A percentile compares a stretch with the other conserved stretches of the same genome.
Evolutionary conservation across 2,113 vertebrate species (phyloP).

Genomic region (Phaethon lepturus): DNA sequence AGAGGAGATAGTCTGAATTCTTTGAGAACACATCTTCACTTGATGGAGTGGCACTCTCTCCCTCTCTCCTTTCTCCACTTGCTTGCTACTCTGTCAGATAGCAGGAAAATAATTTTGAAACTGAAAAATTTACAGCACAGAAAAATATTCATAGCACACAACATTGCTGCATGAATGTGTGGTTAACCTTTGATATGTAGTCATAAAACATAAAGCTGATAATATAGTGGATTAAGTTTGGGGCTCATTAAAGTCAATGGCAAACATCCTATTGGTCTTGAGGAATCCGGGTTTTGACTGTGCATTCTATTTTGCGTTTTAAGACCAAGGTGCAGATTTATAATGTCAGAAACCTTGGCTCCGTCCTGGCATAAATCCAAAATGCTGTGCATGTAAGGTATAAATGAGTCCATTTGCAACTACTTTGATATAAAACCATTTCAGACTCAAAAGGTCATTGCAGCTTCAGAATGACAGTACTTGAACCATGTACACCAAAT

Average conservation of each 20-base stretch:
- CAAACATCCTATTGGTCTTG: background rate
- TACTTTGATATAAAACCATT: background rate
- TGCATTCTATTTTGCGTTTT: background rate
- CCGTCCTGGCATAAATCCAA: background rate
- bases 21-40: background rate
- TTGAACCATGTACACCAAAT: background rate
- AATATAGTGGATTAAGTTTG: background rate
- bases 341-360: background rate
- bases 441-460: background rate
- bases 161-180: background rate
- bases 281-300: background rate
- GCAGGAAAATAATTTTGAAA: slow-evolving; percentile 11
- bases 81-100: background rate
- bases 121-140: background rate
- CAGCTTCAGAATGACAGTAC: background rate
- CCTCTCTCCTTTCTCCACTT: background rate
- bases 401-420: slow-evolving; percentile 2
- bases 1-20: slow-evolving; percentile 3
- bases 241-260: background rate
- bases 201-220: background rate
- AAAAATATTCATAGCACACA: background rate
- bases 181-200: slow-evolving; percentile 3
- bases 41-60: background rate
- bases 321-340: slow-evolving; percentile 22
- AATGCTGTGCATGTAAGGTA: background rate